phyloP scores from a whole-genome alignment of 2,797 vertebrate species.

The Rhabdophis nuchalis region DNA sequence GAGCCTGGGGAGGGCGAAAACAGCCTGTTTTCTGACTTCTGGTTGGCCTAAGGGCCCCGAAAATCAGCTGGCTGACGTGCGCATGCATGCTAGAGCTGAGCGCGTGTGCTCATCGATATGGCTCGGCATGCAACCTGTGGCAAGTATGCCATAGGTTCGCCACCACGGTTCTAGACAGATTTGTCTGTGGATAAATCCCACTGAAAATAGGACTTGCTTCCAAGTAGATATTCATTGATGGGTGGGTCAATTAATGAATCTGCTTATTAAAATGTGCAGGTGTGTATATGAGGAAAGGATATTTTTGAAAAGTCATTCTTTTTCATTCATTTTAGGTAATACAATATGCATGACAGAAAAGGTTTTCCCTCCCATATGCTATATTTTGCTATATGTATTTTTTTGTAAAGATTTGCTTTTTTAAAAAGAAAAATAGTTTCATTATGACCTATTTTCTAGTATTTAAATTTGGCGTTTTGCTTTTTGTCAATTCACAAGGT shows the following conservation, averaged over 20 bases:
- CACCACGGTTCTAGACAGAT: not conserved
- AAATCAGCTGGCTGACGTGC: too few species aligned
- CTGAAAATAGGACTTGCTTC: not conserved
- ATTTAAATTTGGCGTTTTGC: not conserved
- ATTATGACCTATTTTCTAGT: not conserved
- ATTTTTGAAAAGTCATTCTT: not conserved
- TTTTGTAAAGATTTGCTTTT: not conserved
- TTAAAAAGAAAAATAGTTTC: not conserved
- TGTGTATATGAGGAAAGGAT: not conserved
- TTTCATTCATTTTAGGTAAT: not conserved
- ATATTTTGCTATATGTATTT: not conserved
- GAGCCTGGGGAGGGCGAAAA: too few species aligned
- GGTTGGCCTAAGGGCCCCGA: too few species aligned
- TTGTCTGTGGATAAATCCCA: not conserved
- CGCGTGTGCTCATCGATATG: too few species aligned
- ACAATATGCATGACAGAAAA: not conserved
- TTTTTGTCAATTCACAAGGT: not conserved
- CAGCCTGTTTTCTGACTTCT: too few species aligned
- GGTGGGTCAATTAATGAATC: not conserved
- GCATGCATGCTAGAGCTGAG: too few species aligned
- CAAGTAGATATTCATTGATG: not conserved
- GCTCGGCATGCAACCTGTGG: too few species aligned
- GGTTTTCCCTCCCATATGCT: not conserved
- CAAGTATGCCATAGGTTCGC: too few species aligned
- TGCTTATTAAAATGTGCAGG: not conserved